Conservation (phyloP, 2,113 vertebrate genomes). For the Recurvirostra avosetta region DNA sequence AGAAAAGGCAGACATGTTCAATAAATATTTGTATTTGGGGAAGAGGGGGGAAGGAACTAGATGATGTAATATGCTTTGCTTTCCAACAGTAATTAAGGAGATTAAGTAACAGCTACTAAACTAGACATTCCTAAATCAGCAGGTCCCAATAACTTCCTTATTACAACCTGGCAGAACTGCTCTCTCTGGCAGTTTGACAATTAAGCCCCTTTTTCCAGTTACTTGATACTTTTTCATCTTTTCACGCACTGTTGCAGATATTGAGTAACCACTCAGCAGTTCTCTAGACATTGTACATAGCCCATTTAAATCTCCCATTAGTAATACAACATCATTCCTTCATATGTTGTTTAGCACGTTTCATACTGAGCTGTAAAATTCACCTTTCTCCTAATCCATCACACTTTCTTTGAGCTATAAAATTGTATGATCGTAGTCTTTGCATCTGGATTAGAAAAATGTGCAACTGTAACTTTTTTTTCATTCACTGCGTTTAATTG, state of each 20-base stretch:
- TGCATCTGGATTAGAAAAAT: neutral
- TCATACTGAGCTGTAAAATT: neutral
- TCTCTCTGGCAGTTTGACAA: neutral
- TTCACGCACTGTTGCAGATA: neutral
- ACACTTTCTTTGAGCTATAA: neutral
- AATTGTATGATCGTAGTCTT: neutral
- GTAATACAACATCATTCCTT: neutral
- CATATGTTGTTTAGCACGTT: neutral
- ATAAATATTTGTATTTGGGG: neutral
- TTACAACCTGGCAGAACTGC: neutral
- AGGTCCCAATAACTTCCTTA: neutral
- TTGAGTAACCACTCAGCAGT: neutral
- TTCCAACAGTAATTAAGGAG: neutral
- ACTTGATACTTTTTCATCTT: conserved; percentile 17
- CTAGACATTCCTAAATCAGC: neutral
- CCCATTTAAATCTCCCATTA: neutral
- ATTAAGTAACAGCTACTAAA: conserved; percentile 26
- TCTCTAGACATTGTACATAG: neutral
- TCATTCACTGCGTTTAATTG: neutral
- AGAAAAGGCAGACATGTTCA: neutral
- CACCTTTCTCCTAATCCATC: neutral
- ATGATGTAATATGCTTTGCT: neutral
- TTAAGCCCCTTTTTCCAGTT: neutral
- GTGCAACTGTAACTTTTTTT: neutral
- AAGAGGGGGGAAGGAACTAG: neutral